Evolutionary conservation across 2,113 vertebrate species (phyloP), one percentile per base, ranked within the genome.

Genomic region (Micromys minutus): DNA sequence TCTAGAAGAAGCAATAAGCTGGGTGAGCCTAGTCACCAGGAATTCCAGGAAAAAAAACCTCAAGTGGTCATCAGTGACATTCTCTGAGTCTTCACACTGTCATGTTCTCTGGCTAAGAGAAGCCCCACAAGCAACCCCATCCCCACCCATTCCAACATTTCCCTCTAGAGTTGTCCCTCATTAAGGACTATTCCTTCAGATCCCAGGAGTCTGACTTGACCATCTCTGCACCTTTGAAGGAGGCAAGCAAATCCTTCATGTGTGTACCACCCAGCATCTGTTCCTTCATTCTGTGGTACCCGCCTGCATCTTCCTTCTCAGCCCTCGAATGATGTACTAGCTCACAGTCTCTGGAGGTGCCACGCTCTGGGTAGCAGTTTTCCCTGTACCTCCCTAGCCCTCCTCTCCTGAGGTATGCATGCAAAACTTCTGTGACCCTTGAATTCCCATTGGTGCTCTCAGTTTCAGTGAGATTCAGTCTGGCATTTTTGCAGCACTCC

Each of bases 31-130:
- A n/a, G 7, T 57, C 84, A 19, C 29, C 19, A 39, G 79, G 65
- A 86, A 89, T 47, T 74, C 83, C 77, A n/a, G 31, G 22, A 88
- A 93, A 83, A n/a, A 94, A 59, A 74, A 24, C 75, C 34, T 74
- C 42, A 75, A 83, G 90, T 22, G 55, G 77, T 86, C 81, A 57
- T 74, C 50, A 59, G 8, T 26, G 55, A 36, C 29, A 3, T 10
- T 84, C 67, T 50, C 83, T 0, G 50, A 84, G 71, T 76, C 36
- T 63, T 42, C 39, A 55, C 1, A 74, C 55, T 39, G 7, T 29
- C 83, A 8, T 2, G 17, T 55, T 91, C 31, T 50, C 47, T 39
- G 42, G 65, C 52, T 55, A 47, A 31, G 42, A 31, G 42, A 90
- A 80, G 26, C 52, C 80, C 74, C 19, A 39, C 10, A 0, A 22